These are phyloP conservation scores for Halcyon chelicuti DNA, from an alignment of 2,797 vertebrate species.

Conservation along the genomic window DNA sequence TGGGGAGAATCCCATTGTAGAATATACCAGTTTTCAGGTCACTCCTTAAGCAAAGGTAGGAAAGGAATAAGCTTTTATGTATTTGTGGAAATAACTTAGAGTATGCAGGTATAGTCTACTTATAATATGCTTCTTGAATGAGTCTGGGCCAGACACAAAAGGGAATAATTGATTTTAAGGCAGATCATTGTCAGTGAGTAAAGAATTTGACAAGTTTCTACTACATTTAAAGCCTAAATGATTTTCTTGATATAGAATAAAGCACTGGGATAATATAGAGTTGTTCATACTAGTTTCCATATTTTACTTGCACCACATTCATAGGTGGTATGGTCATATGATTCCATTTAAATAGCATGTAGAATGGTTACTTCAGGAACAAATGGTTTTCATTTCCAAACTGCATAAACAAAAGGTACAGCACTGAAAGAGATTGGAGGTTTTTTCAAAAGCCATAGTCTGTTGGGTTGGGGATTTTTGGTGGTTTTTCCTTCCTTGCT, in stretches of 20 bases:
- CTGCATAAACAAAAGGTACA: neutral
- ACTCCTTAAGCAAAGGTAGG: neutral
- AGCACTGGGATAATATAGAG: neutral
- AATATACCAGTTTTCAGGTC: neutral
- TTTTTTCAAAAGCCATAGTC: neutral
- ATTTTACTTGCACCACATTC: neutral
- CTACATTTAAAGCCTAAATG: neutral
- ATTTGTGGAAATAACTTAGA: neutral
- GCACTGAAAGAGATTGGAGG: neutral
- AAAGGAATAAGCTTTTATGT: neutral
- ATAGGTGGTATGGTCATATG: neutral
- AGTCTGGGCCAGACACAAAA: neutral
- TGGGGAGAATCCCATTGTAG: neutral
- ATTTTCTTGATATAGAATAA: neutral
- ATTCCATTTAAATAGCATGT: neutral
- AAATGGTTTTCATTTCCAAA: neutral
- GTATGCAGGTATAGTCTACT: neutral
- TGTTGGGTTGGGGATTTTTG: no score
- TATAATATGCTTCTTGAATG: neutral
- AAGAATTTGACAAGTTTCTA: neutral
- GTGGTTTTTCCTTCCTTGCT: no score
- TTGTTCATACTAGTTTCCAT: neutral
- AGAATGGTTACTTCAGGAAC: neutral
- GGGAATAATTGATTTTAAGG: neutral
- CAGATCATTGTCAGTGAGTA: neutral